phyloP scores from a whole-genome alignment of 2,888 invertebrate genomes.

The Cantharis rustica region DNA sequence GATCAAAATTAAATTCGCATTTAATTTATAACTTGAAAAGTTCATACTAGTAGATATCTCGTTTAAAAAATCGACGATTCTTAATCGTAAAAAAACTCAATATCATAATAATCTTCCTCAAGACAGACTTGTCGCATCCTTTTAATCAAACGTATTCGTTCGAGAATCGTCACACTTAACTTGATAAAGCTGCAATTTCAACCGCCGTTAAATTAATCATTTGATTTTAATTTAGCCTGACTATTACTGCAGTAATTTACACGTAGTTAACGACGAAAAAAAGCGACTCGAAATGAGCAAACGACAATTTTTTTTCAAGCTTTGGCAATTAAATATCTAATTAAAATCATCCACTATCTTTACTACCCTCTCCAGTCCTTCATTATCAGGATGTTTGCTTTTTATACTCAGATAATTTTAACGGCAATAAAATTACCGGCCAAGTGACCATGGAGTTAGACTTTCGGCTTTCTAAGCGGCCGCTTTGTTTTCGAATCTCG shows the following conservation, averaged over 20 bases:
- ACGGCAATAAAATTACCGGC: not conserved
- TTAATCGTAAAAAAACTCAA: not conserved
- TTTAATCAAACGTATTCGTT: conserved; percentile 36
- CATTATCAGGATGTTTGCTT: conserved; percentile 21
- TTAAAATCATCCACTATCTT: conserved; percentile 50
- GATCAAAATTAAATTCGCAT: conserved; percentile 24
- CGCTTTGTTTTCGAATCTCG: not conserved
- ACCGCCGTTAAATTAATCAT: conserved; percentile 53
- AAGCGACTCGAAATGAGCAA: conserved; percentile 45
- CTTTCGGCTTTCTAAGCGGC: not conserved
- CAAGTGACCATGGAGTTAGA: not conserved
- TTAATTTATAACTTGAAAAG: conserved; percentile 13
- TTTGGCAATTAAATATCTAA: conserved; percentile 51
- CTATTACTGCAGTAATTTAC: conserved; percentile 52
- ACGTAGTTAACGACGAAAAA: conserved; percentile 49
- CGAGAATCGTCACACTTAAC: conserved; percentile 45
- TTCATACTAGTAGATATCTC: not conserved
- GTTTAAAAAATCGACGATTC: not conserved
- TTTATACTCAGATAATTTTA: conserved; percentile 6
- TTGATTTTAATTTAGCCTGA: conserved; percentile 53
- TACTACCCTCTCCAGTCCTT: conserved; percentile 23
- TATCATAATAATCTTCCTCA: not conserved
- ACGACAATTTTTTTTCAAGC: conserved; percentile 46
- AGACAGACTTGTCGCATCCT: conserved; percentile 20
- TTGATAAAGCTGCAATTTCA: conserved; percentile 52